phyloP scores from a whole-genome alignment of 2,797 vertebrate genomes.

The Oceanodroma leucorhoa region DNA sequence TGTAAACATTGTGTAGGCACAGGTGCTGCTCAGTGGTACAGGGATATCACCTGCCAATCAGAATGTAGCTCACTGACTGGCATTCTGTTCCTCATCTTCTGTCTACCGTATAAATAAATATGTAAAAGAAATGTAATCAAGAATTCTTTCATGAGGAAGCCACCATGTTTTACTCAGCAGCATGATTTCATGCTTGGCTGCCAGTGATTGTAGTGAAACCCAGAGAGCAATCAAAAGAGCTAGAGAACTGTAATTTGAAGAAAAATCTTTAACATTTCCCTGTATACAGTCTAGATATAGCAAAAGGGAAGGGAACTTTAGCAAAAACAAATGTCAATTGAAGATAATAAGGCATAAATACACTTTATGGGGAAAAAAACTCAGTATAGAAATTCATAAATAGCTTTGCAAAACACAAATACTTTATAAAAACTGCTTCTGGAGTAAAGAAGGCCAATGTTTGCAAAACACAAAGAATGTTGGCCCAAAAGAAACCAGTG shows the following conservation, averaged over 20 bases:
- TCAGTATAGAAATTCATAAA: neutral
- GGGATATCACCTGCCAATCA: neutral
- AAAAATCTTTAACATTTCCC: neutral
- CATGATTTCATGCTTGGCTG: slow-evolving; percentile 23
- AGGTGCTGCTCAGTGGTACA: neutral
- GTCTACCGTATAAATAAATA: neutral
- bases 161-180: slow-evolving; percentile 13
- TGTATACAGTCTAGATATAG: neutral
- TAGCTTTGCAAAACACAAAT: neutral
- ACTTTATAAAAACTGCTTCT: neutral
- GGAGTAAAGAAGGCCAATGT: neutral
- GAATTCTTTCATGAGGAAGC: neutral
- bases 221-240: slow-evolving; percentile 16
- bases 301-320: neutral
- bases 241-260: neutral
- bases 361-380: neutral
- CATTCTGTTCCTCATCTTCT: neutral
- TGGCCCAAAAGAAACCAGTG: neutral
- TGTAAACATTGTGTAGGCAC: neutral
- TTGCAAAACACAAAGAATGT: neutral
- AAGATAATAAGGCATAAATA: neutral
- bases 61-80: neutral
- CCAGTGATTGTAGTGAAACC: neutral
- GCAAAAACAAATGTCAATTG: neutral
- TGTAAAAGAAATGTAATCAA: neutral